Evolutionary conservation across 2,888 invertebrate genomes (phyloP).

Genomic region (Metellina segmentata): DNA sequence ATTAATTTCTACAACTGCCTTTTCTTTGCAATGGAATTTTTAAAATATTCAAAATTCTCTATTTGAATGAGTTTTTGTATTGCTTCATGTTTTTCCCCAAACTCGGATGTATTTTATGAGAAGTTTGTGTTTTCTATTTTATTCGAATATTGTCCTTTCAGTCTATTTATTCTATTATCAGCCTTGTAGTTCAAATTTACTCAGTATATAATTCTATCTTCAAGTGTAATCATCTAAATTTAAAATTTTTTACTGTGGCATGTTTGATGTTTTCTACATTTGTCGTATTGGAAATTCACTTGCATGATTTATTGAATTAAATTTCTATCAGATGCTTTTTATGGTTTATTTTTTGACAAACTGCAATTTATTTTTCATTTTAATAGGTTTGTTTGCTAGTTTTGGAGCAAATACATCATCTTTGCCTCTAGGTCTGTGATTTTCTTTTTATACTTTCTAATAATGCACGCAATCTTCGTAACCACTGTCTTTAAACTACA

Average conservation of each 20-base stretch:
- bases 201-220: neutral
- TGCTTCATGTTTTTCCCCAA: too few species aligned
- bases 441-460: slow-evolving; percentile 48
- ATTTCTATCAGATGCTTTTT: slow-evolving; percentile 21
- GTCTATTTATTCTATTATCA: too few species aligned
- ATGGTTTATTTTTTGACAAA: slow-evolving; percentile 22
- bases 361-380: slow-evolving; percentile 54
- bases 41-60: too few species aligned
- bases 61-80: too few species aligned
- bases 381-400: slow-evolving; percentile 71
- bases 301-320: neutral
- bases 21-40: too few species aligned
- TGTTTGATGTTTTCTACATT: neutral
- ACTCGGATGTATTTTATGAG: too few species aligned
- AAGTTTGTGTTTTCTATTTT: too few species aligned
- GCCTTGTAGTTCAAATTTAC: neutral
- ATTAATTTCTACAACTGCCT: too few species aligned
- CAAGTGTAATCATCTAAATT: too few species aligned
- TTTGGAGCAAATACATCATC: slow-evolving; percentile 58
- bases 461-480: neutral
- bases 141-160: too few species aligned
- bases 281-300: neutral
- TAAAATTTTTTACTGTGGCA: neutral
- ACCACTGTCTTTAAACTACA: neutral
- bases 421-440: slow-evolving; percentile 73